These are phyloP conservation scores for Poeciliopsis presidionis DNA, from an alignment of 2,797 vertebrate genomes.

Conservation along the genomic window DNA sequence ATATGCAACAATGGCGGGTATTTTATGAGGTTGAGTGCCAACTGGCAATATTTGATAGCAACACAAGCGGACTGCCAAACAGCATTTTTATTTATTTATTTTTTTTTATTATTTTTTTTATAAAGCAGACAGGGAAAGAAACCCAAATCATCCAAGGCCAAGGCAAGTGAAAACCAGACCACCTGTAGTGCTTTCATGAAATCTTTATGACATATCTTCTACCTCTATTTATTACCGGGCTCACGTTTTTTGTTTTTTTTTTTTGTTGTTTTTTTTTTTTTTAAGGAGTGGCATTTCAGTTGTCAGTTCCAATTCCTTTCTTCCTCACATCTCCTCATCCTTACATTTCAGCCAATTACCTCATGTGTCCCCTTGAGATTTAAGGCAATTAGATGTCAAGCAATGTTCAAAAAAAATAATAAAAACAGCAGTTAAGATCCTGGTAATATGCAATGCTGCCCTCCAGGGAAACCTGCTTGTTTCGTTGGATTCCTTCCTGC, in stretches of 20 bases:
- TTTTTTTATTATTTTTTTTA: not conserved
- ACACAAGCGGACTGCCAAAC: slow-evolving; percentile 40
- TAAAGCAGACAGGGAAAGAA: slow-evolving; percentile 34
- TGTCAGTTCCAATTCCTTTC: slow-evolving; percentile 50
- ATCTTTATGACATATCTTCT: slow-evolving; percentile 31
- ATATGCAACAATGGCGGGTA: slow-evolving; percentile 17
- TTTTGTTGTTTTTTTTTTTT: not conserved
- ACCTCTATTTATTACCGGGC: slow-evolving; percentile 24
- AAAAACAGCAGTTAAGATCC: slow-evolving; percentile 30
- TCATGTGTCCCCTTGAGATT: slow-evolving; percentile 44
- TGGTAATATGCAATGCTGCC: slow-evolving; percentile 34
- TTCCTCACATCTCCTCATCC: slow-evolving; percentile 28
- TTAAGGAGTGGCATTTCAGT: slow-evolving; percentile 38
- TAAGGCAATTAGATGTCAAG: slow-evolving; percentile 63
- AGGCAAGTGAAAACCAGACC: slow-evolving; percentile 18
- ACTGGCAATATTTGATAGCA: slow-evolving; percentile 38
- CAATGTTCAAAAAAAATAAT: slow-evolving; percentile 56
- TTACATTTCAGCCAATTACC: slow-evolving; percentile 63
- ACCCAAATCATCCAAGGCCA: slow-evolving; percentile 38
- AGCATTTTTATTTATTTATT: slow-evolving; percentile 18
- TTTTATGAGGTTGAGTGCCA: slow-evolving; percentile 37
- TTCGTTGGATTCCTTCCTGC: slow-evolving; percentile 29
- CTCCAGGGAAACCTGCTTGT: slow-evolving; percentile 42
- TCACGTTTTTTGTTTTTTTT: slow-evolving; percentile 14
- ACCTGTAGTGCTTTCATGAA: slow-evolving; percentile 45